phyloP scores from a whole-genome alignment of 1,140 invertebrate species.

The Lineus longissimus region DNA sequence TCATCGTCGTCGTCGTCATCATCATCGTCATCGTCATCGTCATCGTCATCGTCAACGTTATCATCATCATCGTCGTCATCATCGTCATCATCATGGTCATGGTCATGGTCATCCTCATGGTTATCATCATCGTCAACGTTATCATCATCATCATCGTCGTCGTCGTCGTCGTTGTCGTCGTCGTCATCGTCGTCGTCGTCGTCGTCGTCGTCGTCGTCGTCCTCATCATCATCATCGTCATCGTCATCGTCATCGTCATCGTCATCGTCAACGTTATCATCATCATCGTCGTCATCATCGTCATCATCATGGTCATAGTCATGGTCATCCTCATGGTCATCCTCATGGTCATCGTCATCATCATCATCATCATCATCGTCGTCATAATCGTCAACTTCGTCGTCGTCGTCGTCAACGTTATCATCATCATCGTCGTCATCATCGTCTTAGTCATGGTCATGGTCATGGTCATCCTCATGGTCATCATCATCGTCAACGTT shows the following conservation, averaged over 20 bases:
- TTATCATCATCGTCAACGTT: neutral
- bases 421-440: conserved; percentile 12
- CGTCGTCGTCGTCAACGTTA: too few relatives aligned
- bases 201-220: neutral
- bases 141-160: conserved; percentile 7
- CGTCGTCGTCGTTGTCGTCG: conserved; percentile 11
- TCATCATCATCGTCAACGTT: conserved; percentile 13
- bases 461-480: conserved; percentile 3
- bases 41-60: too few relatives aligned
- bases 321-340: too few relatives aligned
- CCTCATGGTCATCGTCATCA: conserved; percentile 15
- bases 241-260: neutral
- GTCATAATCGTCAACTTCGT: too few relatives aligned
- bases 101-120: neutral
- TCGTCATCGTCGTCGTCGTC: too few relatives aligned
- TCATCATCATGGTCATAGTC: too few relatives aligned
- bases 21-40: neutral
- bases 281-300: conserved; percentile 8
- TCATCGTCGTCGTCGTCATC: neutral
- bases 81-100: too few relatives aligned
- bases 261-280: conserved; percentile 10
- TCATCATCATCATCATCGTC: neutral
- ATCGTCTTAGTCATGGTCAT: neutral
- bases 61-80: too few relatives aligned
- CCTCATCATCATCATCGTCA: neutral